Evolutionary conservation across 2,113 vertebrate species (phyloP).

Genomic region (Colaptes auratus): DNA sequence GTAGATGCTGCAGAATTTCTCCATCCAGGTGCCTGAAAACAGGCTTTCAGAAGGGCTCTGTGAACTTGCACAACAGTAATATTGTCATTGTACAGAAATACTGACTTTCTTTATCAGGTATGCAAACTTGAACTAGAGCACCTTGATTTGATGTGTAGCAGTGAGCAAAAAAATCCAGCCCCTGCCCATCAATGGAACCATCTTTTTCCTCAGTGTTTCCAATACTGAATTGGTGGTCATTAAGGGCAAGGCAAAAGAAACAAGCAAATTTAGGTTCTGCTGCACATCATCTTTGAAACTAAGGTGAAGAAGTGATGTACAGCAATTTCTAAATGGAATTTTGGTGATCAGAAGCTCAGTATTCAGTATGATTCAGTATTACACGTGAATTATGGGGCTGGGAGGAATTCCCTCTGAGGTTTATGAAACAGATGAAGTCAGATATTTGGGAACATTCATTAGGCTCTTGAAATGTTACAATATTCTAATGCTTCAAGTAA

Average conservation of each 20-base stretch:
- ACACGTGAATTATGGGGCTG: neutral
- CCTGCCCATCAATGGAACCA: neutral
- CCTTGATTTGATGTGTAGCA: neutral
- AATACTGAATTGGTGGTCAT: neutral
- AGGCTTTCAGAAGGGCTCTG: neutral
- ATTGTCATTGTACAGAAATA: neutral
- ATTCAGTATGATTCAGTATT: accelerated
- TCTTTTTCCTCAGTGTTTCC: neutral
- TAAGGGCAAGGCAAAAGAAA: neutral
- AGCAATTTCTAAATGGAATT: neutral
- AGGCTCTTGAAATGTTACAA: neutral
- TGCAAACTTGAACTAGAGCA: neutral
- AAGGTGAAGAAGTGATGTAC: neutral
- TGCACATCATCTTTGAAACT: neutral
- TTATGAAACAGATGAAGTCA: neutral
- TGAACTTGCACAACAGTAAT: neutral
- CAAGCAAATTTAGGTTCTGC: neutral
- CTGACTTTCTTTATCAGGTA: neutral
- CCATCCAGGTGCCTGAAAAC: neutral
- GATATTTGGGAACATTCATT: neutral
- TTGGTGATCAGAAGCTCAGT: neutral
- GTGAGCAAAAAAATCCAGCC: neutral
- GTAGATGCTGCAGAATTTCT: neutral
- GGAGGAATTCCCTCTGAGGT: neutral
- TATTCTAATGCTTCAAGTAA: neutral